phyloP scores from a whole-genome alignment of 2,888 invertebrate species.

The Miltochrista miniata region DNA sequence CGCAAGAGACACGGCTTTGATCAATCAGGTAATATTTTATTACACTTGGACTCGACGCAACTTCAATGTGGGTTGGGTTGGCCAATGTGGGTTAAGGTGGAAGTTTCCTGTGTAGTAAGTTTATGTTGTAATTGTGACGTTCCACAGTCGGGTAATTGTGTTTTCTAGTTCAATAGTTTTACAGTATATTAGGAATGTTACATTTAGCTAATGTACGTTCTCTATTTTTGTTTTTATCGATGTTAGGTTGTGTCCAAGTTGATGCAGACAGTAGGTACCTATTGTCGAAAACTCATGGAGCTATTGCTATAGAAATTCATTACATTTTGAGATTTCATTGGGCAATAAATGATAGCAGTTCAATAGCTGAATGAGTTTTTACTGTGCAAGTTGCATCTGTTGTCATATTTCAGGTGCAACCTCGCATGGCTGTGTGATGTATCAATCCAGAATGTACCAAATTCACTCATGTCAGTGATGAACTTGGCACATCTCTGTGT shows the following conservation, averaged over 20 bases:
- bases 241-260: conserved; percentile 80
- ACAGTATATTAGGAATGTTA: conserved; percentile 2
- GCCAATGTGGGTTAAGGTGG: conserved; percentile 50
- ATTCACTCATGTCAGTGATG: conserved; percentile 28
- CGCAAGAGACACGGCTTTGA: conserved; percentile 84
- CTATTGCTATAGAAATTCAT: conserved; percentile 43
- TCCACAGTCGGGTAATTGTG: conserved; percentile 2
- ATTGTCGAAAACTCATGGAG: conserved; percentile 59
- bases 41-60: conserved; percentile 74
- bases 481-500: conserved; percentile 47
- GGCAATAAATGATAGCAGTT: not conserved
- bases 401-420: conserved; percentile 34
- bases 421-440: conserved; percentile 45
- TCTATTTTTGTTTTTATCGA: conserved; percentile 36
- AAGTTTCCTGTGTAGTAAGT: conserved; percentile 36
- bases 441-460: conserved; percentile 44
- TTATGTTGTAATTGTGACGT: conserved; percentile 29
- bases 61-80: conserved; percentile 25
- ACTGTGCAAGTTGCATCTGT: conserved; percentile 40
- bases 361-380: conserved; percentile 48
- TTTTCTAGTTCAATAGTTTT: not conserved
- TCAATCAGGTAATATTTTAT: conserved; percentile 80
- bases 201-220: conserved; percentile 28
- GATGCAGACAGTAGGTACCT: conserved; percentile 67
- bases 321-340: conserved; percentile 7